Conservation (phyloP, 92 coral and sea anemone species). For the Meandrina meandrites region DNA sequence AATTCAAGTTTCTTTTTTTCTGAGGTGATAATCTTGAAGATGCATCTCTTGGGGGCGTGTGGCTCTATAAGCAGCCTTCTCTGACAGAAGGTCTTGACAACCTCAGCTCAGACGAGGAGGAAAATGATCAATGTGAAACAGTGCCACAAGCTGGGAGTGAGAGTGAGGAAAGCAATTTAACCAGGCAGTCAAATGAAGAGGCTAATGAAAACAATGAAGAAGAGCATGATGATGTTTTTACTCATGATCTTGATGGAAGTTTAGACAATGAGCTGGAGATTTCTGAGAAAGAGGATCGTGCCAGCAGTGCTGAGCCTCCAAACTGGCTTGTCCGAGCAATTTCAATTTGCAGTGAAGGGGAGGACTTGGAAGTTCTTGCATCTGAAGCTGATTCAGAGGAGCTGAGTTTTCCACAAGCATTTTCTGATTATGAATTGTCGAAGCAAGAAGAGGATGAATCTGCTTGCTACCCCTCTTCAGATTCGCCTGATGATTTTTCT, state of each 20-base stretch:
- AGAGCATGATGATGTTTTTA: slow-evolving; percentile 62
- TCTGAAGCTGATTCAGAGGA: slow-evolving; percentile 83
- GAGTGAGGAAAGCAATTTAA: background rate
- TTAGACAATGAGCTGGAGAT: slow-evolving; percentile 2
- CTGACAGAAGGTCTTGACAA: slow-evolving; percentile 74
- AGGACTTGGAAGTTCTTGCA: slow-evolving; percentile 88
- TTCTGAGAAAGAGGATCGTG: slow-evolving; percentile 7
- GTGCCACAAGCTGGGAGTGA: background rate
- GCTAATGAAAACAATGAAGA: background rate
- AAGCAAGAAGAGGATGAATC: background rate
- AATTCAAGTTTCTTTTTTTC: background rate
- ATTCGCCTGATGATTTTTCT: background rate
- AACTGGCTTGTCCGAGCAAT: slow-evolving; percentile 94
- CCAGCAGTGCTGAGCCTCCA: slow-evolving; percentile 62
- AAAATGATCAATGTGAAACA: slow-evolving; percentile 29
- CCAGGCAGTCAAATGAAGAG: background rate
- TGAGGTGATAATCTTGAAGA: slow-evolving; percentile 29
- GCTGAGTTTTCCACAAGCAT: slow-evolving; percentile 72
- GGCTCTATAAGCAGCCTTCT: slow-evolving; percentile 90
- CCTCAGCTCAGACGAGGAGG: slow-evolving; percentile 78
- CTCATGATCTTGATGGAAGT: slow-evolving; percentile 14
- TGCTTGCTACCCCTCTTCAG: background rate
- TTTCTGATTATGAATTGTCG: slow-evolving; percentile 46
- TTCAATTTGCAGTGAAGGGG: slow-evolving; percentile 96
- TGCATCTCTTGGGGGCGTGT: slow-evolving; percentile 73